Evolutionary conservation across 2,113 vertebrate genomes (phyloP), one percentile per base, ranked within the genome.

Genomic region (Callaeas wilsoni): DNA sequence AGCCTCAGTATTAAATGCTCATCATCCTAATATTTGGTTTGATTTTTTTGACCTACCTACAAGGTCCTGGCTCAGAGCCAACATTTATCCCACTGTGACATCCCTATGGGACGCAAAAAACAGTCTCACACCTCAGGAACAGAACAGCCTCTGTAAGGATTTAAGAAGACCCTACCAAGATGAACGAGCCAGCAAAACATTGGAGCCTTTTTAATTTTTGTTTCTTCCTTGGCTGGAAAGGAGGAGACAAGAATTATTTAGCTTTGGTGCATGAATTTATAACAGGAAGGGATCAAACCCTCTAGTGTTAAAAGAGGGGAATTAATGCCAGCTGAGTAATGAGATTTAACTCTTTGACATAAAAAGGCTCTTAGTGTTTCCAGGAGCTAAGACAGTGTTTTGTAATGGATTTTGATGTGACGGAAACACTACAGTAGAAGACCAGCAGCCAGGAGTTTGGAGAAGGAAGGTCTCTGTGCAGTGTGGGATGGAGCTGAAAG

Each of bases 131-230:
- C 16, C 33, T 33, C 35, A 41, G 46, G 62, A 93, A 22, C 14
- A 47, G 77, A 77, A 57, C 33, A 60, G 63, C 42, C 13, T 73
- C n/a, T 44, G 12, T n/a, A 68, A 73, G 56, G 56, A 46, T 87
- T 80, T 70, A 49, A 47, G 63, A 67, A 84, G 62, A 73, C 13
- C 53, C 78, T 77, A 78, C 80, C 35, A 90, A 50, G 64, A 69
- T 76, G 78, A 92, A 41, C 5, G 1, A 94, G 87, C 71, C 49
- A 78, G 63, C 41, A 52, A 73, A 90, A 32, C 10, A 13, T 41
- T 69, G 42, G 69, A 97, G 82, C 70, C 47, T 85, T 71, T 86
- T 87, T 71, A 80, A 88, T 96, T 96, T 97, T 93, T 94, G 92
- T 80, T 86, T 62, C 74, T 94, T 90, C 75, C 84, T 83, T 74